Evolutionary conservation across 2,888 invertebrate species (phyloP).

Genomic region (Sesamia inferens): DNA sequence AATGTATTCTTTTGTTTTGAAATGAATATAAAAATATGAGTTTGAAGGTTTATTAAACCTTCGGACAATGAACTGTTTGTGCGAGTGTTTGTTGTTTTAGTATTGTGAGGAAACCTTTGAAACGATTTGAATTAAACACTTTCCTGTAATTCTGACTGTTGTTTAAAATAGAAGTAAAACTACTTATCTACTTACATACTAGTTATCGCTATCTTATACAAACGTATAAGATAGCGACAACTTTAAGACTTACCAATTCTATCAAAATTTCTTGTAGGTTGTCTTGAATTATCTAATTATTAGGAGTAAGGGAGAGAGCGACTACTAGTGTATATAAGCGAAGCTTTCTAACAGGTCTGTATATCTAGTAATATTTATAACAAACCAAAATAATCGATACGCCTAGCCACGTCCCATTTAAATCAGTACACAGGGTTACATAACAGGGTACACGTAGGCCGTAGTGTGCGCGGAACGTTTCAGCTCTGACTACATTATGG

Average conservation of each 20-base stretch:
- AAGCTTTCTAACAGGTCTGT: too few relatives aligned
- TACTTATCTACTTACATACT: too few relatives aligned
- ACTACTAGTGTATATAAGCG: too few relatives aligned
- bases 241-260: too few relatives aligned
- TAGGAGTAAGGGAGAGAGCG: too few relatives aligned
- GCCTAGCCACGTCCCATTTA: conserved; percentile 1
- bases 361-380: neutral
- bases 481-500: conserved; percentile 48
- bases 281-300: too few relatives aligned
- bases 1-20: conserved; percentile 17
- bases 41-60: conserved; percentile 5
- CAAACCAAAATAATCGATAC: neutral
- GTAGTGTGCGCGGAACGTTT: conserved; percentile 3
- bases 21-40: neutral
- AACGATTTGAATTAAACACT: too few relatives aligned
- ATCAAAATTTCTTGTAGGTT: too few relatives aligned
- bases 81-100: neutral
- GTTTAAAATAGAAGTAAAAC: too few relatives aligned
- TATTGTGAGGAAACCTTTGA: conserved; percentile 18
- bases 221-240: too few relatives aligned
- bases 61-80: conserved; percentile 16
- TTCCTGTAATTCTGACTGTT: too few relatives aligned
- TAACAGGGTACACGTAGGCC: conserved; percentile 1
- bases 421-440: conserved; percentile 7
- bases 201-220: too few relatives aligned